A percentile compares a stretch with the other conserved stretches of the same genome.
phyloP scores from a whole-genome alignment of 2,888 invertebrate species.

The Metellina segmentata region DNA sequence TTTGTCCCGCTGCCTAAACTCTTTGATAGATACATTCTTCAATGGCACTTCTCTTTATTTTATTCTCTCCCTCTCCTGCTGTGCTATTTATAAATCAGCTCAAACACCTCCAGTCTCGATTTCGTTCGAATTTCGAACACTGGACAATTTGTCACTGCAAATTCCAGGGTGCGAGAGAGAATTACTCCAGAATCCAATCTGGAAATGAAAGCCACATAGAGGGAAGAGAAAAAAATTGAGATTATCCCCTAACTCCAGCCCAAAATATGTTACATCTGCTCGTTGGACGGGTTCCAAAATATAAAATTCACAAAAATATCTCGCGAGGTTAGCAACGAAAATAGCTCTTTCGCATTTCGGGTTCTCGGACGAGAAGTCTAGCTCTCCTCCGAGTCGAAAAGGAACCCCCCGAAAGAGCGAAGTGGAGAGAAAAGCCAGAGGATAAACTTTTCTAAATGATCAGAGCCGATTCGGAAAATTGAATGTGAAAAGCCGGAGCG shows the following conservation, averaged over 20 bases:
- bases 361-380: slow-evolving; percentile 33
- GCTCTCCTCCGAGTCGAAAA: slow-evolving; percentile 29
- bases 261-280: slow-evolving; percentile 76
- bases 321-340: slow-evolving; percentile 70
- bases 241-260: slow-evolving; percentile 49
- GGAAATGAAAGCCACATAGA: slow-evolving; percentile 13
- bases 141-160: slow-evolving; percentile 33
- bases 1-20: slow-evolving; percentile 49
- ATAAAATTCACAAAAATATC: slow-evolving; percentile 76
- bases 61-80: not conserved
- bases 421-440: not conserved
- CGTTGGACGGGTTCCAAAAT: slow-evolving; percentile 76
- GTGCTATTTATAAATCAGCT: not conserved
- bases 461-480: slow-evolving; percentile 49
- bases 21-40: slow-evolving; percentile 41
- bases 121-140: slow-evolving; percentile 29
- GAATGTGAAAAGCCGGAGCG: slow-evolving; percentile 56
- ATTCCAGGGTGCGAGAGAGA: not conserved
- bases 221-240: slow-evolving; percentile 7
- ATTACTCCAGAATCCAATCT: slow-evolving; percentile 27
- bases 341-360: slow-evolving; percentile 68
- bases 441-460: not conserved
- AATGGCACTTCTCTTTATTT: not conserved
- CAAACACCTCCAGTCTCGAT: not conserved
- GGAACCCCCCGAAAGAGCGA: not conserved